phyloP scores from a whole-genome alignment of 2,113 vertebrate genomes.

The Tragelaphus scriptus region DNA sequence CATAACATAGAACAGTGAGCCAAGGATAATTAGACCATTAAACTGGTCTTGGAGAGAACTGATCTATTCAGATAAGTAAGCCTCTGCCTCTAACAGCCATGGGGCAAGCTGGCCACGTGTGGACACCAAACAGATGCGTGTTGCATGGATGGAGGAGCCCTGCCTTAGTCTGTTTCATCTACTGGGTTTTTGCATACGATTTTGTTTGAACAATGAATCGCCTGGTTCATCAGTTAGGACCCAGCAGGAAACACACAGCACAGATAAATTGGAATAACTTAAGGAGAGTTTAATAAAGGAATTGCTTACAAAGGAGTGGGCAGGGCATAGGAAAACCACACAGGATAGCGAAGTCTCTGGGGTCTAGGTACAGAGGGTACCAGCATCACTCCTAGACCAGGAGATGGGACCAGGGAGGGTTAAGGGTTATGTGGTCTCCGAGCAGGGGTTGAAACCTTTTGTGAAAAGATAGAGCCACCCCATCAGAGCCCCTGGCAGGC shows the following conservation, averaged over 20 bases:
- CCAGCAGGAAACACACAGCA: not conserved
- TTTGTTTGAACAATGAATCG: not conserved
- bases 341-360: not conserved
- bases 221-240: not conserved
- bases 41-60: not conserved
- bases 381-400: not conserved
- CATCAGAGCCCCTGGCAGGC: not conserved
- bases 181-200: not conserved
- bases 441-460: not conserved
- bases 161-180: not conserved
- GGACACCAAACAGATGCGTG: fast-evolving
- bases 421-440: not conserved
- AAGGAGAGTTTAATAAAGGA: not conserved
- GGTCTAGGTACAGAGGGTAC: not conserved
- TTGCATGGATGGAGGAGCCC: not conserved
- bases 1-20: not conserved
- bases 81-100: not conserved
- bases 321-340: not conserved
- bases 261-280: not conserved
- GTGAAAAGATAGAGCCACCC: not conserved
- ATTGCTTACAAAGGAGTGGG: not conserved
- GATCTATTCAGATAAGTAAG: not conserved
- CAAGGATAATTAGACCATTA: not conserved
- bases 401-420: not conserved
- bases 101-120: not conserved